Conservation (phyloP, 2,888 invertebrate genomes). For the Agrochola litura region DNA sequence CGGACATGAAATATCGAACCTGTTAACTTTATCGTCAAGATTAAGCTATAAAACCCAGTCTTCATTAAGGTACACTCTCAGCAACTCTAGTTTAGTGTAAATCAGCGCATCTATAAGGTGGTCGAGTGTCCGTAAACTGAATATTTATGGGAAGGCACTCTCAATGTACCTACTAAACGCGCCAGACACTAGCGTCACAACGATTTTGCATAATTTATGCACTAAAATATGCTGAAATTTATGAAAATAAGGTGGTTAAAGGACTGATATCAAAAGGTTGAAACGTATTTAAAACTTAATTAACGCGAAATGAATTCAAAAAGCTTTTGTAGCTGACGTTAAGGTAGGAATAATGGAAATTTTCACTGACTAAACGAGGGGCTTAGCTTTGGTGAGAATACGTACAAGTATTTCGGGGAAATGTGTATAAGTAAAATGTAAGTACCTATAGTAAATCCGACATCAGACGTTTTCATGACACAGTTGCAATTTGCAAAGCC, state of each 20-base stretch:
- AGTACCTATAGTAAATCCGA: conserved; percentile 50
- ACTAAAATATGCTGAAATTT: conserved; percentile 78
- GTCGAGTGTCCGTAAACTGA: conserved; percentile 80
- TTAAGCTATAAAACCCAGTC: conserved; percentile 62
- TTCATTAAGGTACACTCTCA: conserved; percentile 68
- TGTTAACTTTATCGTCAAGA: conserved; percentile 64
- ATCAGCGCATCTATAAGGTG: conserved; percentile 78
- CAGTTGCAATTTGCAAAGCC: conserved; percentile 75
- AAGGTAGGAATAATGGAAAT: conserved; percentile 61
- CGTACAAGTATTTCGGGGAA: conserved; percentile 44
- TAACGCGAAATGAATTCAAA: conserved; percentile 70
- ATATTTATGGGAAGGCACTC: conserved; percentile 80
- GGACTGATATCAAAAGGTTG: conserved; percentile 65
- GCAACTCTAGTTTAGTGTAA: conserved; percentile 70
- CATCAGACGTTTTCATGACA: conserved; percentile 70
- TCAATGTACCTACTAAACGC: conserved; percentile 72
- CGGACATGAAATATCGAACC: conserved; percentile 61
- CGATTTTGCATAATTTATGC: conserved; percentile 83
- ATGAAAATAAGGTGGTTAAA: conserved; percentile 71
- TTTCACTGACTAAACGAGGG: conserved; percentile 52
- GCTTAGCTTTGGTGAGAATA: conserved; percentile 54
- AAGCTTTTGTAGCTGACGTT: conserved; percentile 62
- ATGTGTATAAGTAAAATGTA: conserved; percentile 49
- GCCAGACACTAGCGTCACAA: conserved; percentile 79
- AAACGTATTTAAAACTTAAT: conserved; percentile 69